phyloP scores from a whole-genome alignment of 2,113 vertebrate genomes.

The Falcunculus frontatus region DNA sequence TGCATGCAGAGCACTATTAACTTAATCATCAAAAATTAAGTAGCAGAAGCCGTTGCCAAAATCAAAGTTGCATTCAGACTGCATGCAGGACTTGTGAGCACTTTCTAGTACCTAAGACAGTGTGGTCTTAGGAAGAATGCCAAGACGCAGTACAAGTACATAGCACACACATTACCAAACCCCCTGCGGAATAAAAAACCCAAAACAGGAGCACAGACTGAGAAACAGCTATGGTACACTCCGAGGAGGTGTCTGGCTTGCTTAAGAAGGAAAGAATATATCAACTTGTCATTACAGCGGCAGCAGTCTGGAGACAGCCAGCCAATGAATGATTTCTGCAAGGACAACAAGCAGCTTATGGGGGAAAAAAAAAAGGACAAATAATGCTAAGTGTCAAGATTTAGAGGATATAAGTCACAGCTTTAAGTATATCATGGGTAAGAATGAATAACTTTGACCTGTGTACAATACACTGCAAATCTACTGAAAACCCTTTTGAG shows the following conservation, averaged over 20 bases:
- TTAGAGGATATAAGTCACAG: accelerated
- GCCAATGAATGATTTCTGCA: neutral
- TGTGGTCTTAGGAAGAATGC: neutral
- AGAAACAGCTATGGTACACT: neutral
- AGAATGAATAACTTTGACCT: neutral
- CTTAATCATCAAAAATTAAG: neutral
- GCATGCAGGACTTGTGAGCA: neutral
- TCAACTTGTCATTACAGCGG: accelerated
- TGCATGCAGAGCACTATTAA: neutral
- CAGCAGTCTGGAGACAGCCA: neutral
- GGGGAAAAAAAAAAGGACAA: neutral
- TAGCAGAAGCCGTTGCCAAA: neutral
- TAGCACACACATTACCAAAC: neutral
- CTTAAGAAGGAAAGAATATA: neutral
- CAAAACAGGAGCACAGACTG: neutral
- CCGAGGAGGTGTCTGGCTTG: neutral
- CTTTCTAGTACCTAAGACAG: neutral
- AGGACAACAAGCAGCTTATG: neutral
- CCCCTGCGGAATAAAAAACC: accelerated
- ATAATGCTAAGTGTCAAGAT: neutral
- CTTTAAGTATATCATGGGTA: neutral
- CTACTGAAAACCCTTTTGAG: neutral
- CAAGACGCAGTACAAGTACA: neutral
- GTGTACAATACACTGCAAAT: neutral
- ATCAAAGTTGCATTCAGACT: neutral